Conservation (phyloP, 2,113 vertebrate genomes). For the Prochilodus magdalenae region DNA sequence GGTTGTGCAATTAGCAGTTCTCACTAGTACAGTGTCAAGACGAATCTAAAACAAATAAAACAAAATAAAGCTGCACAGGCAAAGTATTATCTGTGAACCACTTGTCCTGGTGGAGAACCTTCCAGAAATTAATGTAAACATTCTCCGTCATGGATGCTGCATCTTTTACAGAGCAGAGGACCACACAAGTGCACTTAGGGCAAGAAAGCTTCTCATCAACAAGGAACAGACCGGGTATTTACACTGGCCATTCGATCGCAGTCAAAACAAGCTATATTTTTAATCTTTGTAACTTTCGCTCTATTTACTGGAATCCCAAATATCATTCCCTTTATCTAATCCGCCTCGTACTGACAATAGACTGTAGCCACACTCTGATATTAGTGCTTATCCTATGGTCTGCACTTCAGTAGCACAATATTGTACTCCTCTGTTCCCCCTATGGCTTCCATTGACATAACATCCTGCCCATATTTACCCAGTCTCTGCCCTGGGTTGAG, state of each 20-base stretch:
- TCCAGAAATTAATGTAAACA: not conserved
- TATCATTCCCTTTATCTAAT: not conserved
- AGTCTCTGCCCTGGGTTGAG: not conserved
- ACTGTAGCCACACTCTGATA: not conserved
- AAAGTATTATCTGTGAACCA: not conserved
- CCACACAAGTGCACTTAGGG: not conserved
- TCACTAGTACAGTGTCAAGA: not conserved
- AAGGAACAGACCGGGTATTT: not conserved
- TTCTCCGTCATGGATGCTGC: not conserved
- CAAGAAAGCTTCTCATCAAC: not conserved
- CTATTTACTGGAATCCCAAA: not conserved
- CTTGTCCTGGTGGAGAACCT: not conserved
- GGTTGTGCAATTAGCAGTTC: too few relatives aligned
- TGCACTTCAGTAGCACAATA: not conserved
- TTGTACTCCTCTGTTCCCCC: not conserved
- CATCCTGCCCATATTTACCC: slow-evolving; percentile 48
- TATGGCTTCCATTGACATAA: slow-evolving; percentile 9
- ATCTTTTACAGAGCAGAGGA: not conserved
- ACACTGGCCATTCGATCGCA: not conserved
- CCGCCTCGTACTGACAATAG: not conserved
- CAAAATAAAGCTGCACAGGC: not conserved
- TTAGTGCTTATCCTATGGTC: not conserved
- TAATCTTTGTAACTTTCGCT: not conserved
- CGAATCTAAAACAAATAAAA: too few relatives aligned
- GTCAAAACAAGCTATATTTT: not conserved